A percentile compares a stretch with the other conserved stretches of the same genome.
phyloP scores from a whole-genome alignment of 2,888 invertebrate genomes.

The Dexiosoma caninum region DNA sequence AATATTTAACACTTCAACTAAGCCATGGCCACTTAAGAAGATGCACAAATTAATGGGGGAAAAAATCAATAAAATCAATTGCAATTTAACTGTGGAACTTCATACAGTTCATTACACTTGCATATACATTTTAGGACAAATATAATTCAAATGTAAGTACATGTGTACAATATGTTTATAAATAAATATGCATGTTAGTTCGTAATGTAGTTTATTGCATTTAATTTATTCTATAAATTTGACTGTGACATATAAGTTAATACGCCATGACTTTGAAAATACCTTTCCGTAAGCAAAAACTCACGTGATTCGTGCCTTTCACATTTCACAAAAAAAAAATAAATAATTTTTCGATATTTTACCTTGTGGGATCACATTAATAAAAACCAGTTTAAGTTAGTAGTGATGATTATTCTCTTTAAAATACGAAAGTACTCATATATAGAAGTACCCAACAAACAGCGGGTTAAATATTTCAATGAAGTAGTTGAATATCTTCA shows the following conservation, averaged over 20 bases:
- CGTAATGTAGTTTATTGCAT: too few relatives aligned
- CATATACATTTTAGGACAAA: too few relatives aligned
- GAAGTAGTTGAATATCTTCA: too few relatives aligned
- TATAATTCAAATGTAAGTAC: too few relatives aligned
- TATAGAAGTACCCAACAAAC: neutral
- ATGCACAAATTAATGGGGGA: too few relatives aligned
- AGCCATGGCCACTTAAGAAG: neutral
- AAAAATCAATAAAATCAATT: too few relatives aligned
- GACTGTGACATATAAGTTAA: neutral
- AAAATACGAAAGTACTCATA: neutral
- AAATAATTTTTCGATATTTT: neutral
- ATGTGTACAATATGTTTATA: too few relatives aligned
- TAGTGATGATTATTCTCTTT: neutral
- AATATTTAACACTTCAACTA: neutral
- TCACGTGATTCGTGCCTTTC: constrained; percentile 40
- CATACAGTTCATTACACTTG: too few relatives aligned
- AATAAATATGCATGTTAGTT: too few relatives aligned
- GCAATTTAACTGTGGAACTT: too few relatives aligned
- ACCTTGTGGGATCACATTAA: constrained; percentile 41
- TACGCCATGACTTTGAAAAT: constrained; percentile 1
- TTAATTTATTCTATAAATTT: too few relatives aligned
- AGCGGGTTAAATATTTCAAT: too few relatives aligned
- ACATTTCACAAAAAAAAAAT: constrained; percentile 10
- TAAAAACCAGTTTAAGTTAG: constrained; percentile 6
- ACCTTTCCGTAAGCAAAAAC: constrained; percentile 18